Base-by-base conservation (phyloP, 2,888 invertebrate genomes). In the Caenorhabditis sulstoni region DNA sequence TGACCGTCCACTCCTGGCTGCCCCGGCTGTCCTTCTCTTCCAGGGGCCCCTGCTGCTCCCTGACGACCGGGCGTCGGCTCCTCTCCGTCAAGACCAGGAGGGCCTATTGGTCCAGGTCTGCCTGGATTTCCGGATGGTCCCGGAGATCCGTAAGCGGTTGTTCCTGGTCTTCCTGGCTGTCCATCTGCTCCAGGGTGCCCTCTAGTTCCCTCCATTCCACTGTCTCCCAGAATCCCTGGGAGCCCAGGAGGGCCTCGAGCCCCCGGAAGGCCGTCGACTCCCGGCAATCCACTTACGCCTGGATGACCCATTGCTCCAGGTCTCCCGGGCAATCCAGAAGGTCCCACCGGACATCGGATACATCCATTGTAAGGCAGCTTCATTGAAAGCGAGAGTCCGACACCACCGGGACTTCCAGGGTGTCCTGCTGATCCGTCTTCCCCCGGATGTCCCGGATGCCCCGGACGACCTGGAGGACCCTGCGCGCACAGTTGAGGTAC, bases 331-430 rank as follows among this genome's bases (percentile, higher is more conserved):
- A 29, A 16, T 41, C 79, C 79, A 23, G 47, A 22, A 12, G 58
- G 52, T 29, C 79, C 79, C 59, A 58, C 52, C 39, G 79, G 79
- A 53, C 79, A 79, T 52, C 22, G 61, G 18, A 73, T 79, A 41
- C 79, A 79, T 23, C 73, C 79, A 18, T 79, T 79, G 22, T 79
- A 79, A 16, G 73, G 73, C 1, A 67, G 64, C 16, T 62, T 55
- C 62, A 79, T 73, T 5, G 71, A 52, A 11, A 79, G 67, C 7
- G 62, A 57, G 1, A 62, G 50, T 22, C 79, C 79, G 23, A 23
- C 37, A 12, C 62, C 79, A 50, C 79, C 79, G 2, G 73, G 62
- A 29, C 62, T 67, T 35, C 79, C 79, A 0, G 79, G 67, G 3
- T 50, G 44, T 23, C 79, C 79, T 23, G 45, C 39, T 12, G 37